Evolutionary conservation across 2,888 invertebrate species (phyloP).

Genomic region (Oscheius sp.): DNA sequence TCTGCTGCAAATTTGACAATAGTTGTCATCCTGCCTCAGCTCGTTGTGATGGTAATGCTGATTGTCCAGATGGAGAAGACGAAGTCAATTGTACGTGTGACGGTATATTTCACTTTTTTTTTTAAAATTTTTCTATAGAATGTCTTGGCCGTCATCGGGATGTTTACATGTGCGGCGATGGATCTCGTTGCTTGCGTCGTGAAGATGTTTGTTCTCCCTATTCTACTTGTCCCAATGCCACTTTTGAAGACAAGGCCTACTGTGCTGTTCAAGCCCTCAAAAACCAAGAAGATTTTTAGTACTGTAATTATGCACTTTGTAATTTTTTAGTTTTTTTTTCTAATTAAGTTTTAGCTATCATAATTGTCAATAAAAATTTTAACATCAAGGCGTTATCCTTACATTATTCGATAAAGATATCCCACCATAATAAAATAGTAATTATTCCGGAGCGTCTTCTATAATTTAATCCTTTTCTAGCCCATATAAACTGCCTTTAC

Average conservation of each 20-base stretch:
- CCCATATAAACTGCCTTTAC: too few relatives aligned
- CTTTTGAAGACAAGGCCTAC: constrained; percentile 48
- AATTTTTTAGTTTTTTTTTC: neutral
- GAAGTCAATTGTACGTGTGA: constrained; percentile 59
- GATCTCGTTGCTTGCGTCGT: constrained; percentile 55
- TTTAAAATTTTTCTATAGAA: constrained; percentile 37
- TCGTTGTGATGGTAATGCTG: constrained; percentile 57
- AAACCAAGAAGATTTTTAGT: neutral
- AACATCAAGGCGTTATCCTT: too few relatives aligned
- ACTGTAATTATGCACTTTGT: neutral
- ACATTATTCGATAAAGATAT: too few relatives aligned
- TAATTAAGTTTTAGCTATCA: neutral
- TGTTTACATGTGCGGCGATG: constrained; percentile 59
- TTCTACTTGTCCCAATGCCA: constrained; percentile 60
- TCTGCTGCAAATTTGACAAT: constrained; percentile 51
- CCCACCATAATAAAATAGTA: too few relatives aligned
- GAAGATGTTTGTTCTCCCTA: constrained; percentile 60
- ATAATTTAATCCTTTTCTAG: too few relatives aligned
- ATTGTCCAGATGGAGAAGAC: constrained; percentile 61
- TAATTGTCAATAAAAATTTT: too few relatives aligned
- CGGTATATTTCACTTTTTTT: constrained; percentile 30
- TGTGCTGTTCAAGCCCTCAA: constrained; percentile 20
- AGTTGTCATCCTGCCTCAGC: constrained; percentile 46
- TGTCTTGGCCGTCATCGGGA: constrained; percentile 50
- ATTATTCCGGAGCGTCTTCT: too few relatives aligned